A percentile compares a stretch with the other conserved stretches of the same genome.
phyloP scores from a whole-genome alignment of 2,797 vertebrate genomes.

The Tinamus major region DNA sequence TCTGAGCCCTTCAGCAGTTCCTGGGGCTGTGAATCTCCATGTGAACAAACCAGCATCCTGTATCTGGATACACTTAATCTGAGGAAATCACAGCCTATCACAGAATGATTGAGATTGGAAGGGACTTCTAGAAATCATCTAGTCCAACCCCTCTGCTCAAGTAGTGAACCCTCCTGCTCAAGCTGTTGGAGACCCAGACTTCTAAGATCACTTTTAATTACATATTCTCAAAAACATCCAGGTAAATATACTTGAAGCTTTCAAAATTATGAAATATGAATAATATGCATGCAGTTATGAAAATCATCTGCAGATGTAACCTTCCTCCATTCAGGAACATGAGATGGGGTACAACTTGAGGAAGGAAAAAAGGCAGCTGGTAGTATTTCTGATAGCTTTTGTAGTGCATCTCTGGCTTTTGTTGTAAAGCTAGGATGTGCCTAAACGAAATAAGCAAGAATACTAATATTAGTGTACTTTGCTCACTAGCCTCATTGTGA shows the following conservation, averaged over 20 bases:
- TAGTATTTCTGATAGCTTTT: not conserved
- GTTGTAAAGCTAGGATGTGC: not conserved
- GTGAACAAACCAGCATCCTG: not conserved
- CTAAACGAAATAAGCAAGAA: not conserved
- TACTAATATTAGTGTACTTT: no score
- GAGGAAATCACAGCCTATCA: not conserved
- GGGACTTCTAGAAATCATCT: no score
- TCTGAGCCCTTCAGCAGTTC: not conserved
- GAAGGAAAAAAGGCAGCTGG: not conserved
- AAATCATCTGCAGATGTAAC: not conserved
- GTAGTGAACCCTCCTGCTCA: no score
- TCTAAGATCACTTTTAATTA: not conserved
- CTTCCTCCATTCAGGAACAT: not conserved
- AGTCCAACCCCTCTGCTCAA: no score
- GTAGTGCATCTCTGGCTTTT: accelerated
- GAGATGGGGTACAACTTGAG: not conserved
- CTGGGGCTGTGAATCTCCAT: not conserved
- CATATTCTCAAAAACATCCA: not conserved
- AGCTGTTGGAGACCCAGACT: not conserved
- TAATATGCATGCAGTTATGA: not conserved
- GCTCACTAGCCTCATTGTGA: not conserved
- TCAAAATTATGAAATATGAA: not conserved
- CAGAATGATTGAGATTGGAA: no score
- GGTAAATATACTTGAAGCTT: not conserved
- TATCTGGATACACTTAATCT: not conserved